Percentiles rank a stretch among this genome's conserved stretches.
Conservation (phyloP, 2,113 vertebrate species). For the Antennarius striatus region DNA sequence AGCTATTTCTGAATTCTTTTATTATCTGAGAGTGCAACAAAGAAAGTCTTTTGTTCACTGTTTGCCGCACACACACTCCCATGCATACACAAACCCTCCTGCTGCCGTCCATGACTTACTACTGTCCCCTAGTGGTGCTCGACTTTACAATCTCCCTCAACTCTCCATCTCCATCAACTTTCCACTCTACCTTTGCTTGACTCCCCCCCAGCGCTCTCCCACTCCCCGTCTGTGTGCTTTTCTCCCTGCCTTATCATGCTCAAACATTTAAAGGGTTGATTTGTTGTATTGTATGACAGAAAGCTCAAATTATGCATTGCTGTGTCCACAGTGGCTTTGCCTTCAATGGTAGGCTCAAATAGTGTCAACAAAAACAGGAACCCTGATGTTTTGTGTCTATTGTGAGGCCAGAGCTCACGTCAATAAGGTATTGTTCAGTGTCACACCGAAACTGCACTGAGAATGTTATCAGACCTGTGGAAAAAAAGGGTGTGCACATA, state of each 20-base stretch:
- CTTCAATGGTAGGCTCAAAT: constrained; percentile 82
- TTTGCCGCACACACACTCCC: constrained; percentile 77
- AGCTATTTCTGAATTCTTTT: constrained; percentile 84
- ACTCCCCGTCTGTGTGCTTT: constrained; percentile 69
- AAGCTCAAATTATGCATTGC: constrained; percentile 82
- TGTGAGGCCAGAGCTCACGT: constrained; percentile 83
- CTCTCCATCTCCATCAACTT: constrained; percentile 60
- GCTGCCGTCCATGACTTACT: constrained; percentile 91
- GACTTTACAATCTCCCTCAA: constrained; percentile 25
- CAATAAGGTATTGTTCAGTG: constrained; percentile 89
- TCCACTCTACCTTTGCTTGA: constrained; percentile 62
- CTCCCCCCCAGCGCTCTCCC: constrained; percentile 32
- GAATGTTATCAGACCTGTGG: constrained; percentile 90
- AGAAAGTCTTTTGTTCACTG: constrained; percentile 97
- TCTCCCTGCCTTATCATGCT: constrained; percentile 85
- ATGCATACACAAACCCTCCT: constrained; percentile 36
- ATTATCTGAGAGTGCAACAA: constrained; percentile 86
- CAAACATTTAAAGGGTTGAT: constrained; percentile 89
- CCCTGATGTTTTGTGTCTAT: constrained; percentile 83
- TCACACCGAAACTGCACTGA: constrained; percentile 85
- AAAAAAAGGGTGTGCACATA: constrained; percentile 80
- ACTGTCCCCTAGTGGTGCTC: constrained; percentile 96
- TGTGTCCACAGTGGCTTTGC: constrained; percentile 83
- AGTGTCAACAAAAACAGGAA: constrained; percentile 87
- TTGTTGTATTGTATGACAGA: constrained; percentile 82